Conservation (phyloP, 2,113 vertebrate genomes). For the Rhinoderma darwinii region DNA sequence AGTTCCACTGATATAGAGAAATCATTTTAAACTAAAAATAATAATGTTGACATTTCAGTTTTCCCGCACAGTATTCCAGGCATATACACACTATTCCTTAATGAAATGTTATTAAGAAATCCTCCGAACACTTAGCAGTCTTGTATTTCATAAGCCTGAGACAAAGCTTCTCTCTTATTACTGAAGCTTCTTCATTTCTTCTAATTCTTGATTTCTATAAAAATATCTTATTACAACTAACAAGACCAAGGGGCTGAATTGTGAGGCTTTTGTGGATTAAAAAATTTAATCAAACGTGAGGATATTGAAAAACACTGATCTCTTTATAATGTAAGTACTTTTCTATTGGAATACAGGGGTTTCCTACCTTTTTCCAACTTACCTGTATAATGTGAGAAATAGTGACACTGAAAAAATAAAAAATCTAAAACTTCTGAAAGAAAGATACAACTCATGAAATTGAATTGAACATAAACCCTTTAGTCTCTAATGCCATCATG, state of each 20-base stretch:
- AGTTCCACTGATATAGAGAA: not conserved
- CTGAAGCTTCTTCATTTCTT: not conserved
- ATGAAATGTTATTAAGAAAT: not conserved
- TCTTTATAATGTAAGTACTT: not conserved
- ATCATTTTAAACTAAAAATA: not conserved
- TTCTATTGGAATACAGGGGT: not conserved
- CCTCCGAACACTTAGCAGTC: not conserved
- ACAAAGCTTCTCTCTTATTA: constrained; percentile 21
- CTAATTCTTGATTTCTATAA: constrained; percentile 18
- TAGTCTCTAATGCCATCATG: too few species aligned
- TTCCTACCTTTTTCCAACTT: too few species aligned
- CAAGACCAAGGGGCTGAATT: too few species aligned
- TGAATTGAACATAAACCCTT: too few species aligned
- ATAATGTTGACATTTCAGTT: not conserved
- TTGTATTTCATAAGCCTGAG: not conserved
- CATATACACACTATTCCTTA: not conserved
- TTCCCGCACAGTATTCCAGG: not conserved
- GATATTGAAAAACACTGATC: not conserved
- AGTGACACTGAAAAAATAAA: too few species aligned
- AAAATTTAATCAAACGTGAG: not conserved
- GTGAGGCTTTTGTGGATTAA: not conserved
- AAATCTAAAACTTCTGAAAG: too few species aligned
- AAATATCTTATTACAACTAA: constrained; percentile 7
- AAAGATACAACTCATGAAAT: too few species aligned
- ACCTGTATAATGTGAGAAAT: too few species aligned